Conservation (phyloP, 2,113 vertebrate species). For the cattle (Bos taurus) region ARS-UCD2.0 NC_037357.1:1949501-1950000, state of each 20-base stretch:
- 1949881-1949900: conserved; percentile 24
- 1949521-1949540: neutral
- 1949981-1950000: neutral
- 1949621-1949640: neutral
- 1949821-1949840: neutral
- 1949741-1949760: neutral
- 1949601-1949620: neutral
- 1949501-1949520: neutral
- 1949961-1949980: neutral
- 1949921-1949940: neutral
- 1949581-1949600: neutral
- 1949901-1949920: conserved; percentile 19
- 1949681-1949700: neutral
- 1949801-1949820: conserved; percentile 32
- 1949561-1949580: neutral
- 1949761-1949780: neutral
- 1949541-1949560: neutral
- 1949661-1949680: neutral
- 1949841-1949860: neutral
- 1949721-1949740: neutral
- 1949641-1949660: neutral
- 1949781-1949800: neutral
- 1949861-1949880: conserved; percentile 11
- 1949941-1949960: conserved; percentile 6
- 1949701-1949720: neutral